Evolutionary conservation across 1,140 invertebrate genomes (phyloP).

Genomic region (Branchinecta lindahli): DNA sequence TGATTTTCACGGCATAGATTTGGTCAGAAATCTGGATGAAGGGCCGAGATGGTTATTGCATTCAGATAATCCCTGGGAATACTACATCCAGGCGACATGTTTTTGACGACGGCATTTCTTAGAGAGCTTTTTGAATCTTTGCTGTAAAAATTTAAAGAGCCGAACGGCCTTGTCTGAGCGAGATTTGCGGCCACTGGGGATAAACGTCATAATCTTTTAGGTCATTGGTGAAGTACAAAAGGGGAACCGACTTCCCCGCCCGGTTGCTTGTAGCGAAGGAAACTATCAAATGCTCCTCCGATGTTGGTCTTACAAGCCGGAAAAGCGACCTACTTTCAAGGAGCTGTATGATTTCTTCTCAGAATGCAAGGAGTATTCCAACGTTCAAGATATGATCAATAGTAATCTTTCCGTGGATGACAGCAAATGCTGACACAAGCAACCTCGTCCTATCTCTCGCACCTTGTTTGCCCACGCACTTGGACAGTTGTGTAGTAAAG

Average conservation of each 20-base stretch:
- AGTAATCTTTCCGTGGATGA: neutral
- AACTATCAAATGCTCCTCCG: conserved; percentile 72
- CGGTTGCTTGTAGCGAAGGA: conserved; percentile 62
- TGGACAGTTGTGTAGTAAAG: too few relatives aligned
- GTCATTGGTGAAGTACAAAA: conserved; percentile 63
- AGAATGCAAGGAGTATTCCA: conserved; percentile 50
- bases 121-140: too few relatives aligned
- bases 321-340: conserved; percentile 60
- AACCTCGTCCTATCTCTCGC: too few relatives aligned
- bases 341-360: conserved; percentile 60
- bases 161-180: too few relatives aligned
- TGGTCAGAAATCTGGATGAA: too few relatives aligned
- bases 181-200: conserved; percentile 1
- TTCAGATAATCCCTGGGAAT: too few relatives aligned
- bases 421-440: too few relatives aligned
- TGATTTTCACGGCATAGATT: too few relatives aligned
- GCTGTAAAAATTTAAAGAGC: neutral
- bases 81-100: too few relatives aligned
- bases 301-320: conserved; percentile 71
- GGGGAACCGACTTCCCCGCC: conserved; percentile 54
- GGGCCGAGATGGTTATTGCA: too few relatives aligned
- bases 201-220: conserved; percentile 33
- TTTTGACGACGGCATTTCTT: too few relatives aligned
- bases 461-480: too few relatives aligned
- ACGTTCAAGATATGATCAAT: conserved; percentile 42